A percentile compares a stretch with the other conserved stretches of the same genome.
phyloP scores from a whole-genome alignment of 2,888 invertebrate species.

The Drosophila kuntzei region DNA sequence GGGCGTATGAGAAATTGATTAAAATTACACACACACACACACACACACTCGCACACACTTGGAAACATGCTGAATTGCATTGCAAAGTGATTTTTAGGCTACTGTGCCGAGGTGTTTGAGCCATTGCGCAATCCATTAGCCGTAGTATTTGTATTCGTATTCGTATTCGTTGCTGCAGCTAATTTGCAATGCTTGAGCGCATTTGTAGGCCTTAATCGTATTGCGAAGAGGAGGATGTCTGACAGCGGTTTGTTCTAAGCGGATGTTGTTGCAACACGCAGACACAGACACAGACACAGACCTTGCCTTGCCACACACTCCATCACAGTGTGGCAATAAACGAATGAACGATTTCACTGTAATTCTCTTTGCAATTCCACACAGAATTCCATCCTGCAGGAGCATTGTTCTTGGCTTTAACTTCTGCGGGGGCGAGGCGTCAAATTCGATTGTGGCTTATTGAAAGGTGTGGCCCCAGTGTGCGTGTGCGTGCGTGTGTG shows the following conservation, averaged over 20 bases:
- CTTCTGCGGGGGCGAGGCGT: constrained; percentile 46
- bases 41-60: background rate
- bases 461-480: constrained; percentile 57
- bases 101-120: constrained; percentile 57
- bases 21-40: constrained; percentile 28
- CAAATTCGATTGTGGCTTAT: constrained; percentile 37
- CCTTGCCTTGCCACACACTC: constrained; percentile 4
- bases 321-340: background rate
- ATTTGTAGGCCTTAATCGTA: constrained; percentile 61
- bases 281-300: background rate
- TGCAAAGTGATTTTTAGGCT: constrained; percentile 55
- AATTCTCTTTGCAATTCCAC: constrained; percentile 9
- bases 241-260: constrained; percentile 40
- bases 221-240: constrained; percentile 62
- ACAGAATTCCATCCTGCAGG: constrained; percentile 16
- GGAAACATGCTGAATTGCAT: constrained; percentile 22
- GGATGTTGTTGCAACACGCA: constrained; percentile 47
- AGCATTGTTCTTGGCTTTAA: constrained; percentile 14
- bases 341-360: constrained; percentile 13
- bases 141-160: background rate
- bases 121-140: constrained; percentile 48
- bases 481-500: constrained; percentile 1
- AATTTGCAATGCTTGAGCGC: constrained; percentile 76
- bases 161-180: constrained; percentile 36
- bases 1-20: constrained; percentile 63